phyloP scores from a whole-genome alignment of 2,888 invertebrate species.

The Mesoligia furuncula region DNA sequence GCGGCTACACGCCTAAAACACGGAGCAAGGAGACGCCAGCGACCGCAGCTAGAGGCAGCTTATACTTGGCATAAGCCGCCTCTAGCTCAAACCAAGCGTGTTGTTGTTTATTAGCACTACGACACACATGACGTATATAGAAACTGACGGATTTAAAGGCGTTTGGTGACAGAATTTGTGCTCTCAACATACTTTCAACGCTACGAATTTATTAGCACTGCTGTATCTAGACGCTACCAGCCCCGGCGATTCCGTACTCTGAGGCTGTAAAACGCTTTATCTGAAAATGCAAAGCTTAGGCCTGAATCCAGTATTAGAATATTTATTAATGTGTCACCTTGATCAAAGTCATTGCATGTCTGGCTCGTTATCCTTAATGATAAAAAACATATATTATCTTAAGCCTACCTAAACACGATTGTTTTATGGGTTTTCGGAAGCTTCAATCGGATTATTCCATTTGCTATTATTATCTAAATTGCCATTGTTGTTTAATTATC shows the following conservation, averaged over 20 bases:
- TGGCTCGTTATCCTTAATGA: conserved; percentile 10
- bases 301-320: background rate
- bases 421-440: conserved; percentile 28
- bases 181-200: background rate
- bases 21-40: background rate
- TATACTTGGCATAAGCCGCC: too few relatives aligned
- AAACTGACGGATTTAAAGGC: background rate
- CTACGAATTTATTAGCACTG: background rate
- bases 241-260: too few relatives aligned
- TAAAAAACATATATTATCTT: conserved; percentile 32
- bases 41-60: background rate
- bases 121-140: background rate
- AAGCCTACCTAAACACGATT: conserved; percentile 24
- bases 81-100: background rate
- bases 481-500: conserved; percentile 9
- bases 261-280: too few relatives aligned
- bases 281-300: too few relatives aligned
- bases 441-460: conserved; percentile 19
- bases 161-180: background rate
- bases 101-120: background rate
- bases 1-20: background rate
- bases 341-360: conserved; percentile 13
- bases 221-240: too few relatives aligned
- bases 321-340: background rate
- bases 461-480: conserved; percentile 27